Evolutionary conservation across 2,888 invertebrate species (phyloP), one percentile per base, ranked within the genome.

Genomic region (Trimorus sp.): DNA sequence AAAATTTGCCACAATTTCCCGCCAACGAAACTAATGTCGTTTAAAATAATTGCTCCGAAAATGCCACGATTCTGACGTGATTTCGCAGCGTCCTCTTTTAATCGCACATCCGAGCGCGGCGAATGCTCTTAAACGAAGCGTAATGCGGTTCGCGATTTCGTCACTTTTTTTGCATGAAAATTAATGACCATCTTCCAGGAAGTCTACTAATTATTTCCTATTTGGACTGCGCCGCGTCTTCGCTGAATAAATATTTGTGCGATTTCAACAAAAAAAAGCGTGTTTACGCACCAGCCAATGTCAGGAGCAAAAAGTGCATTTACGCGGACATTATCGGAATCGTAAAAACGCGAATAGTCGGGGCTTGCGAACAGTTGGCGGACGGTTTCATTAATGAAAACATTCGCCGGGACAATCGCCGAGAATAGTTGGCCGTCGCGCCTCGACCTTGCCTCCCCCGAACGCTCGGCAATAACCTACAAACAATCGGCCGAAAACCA

Each of bases 231-330:
- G 37, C 1, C 60, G 38, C 59, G 60, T 3, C 26, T 26, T 70
- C 60, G 60, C 16, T 38, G 53, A 60, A 60, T 70, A 71, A 71
- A 71, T 62, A 71, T 71, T 71, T 60, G 60, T 36, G 40, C 45
- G 53, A 60, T 60, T 71, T 71, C 1, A 26, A 26, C 26, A 62
- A 53, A 54, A 71, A 71, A 68, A 59, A 69, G 36, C 26, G 59
- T 70, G 54, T 53, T 71, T 71, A 62, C 62, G 45, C 53, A 12
- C 15, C 56, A 11, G 45, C 56, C 56, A 73, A 73, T 73, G 73
- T 63, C 63, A 56, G 63, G n/a, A 63, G 54, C 48, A 63, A 73
- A 73, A 63, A 62, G 62, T 8, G 63, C 45, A 63, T 73, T 63
- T 56, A 73, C 42, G 48, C 51, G 38, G 37, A 15, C 51, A 59